phyloP scores from a whole-genome alignment of 2,113 vertebrate species.

The Platysteira castanea region DNA sequence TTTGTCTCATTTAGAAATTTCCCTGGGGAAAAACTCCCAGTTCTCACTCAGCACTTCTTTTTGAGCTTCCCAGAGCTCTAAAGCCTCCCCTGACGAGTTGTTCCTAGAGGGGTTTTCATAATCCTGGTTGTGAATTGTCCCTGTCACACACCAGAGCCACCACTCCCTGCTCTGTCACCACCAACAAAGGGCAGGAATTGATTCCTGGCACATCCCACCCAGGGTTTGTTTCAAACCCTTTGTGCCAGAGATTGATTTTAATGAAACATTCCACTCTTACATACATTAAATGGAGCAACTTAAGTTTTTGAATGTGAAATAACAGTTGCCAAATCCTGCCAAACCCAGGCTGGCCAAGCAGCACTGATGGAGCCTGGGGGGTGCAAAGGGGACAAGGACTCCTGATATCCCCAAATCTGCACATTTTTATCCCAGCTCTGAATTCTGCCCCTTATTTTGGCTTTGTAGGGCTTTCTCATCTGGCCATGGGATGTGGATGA shows the following conservation, averaged over 20 bases:
- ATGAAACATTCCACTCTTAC: neutral
- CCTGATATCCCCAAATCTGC: neutral
- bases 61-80: neutral
- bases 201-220: neutral
- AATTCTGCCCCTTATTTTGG: neutral
- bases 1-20: constrained; percentile 21
- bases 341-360: neutral
- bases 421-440: neutral
- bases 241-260: neutral
- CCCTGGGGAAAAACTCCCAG: neutral
- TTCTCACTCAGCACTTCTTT: neutral
- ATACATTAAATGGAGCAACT: neutral
- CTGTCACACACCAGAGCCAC: neutral
- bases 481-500: neutral
- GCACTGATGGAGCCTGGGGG: neutral
- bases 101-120: neutral
- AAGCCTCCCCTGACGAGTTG: neutral
- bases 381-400: neutral
- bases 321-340: neutral
- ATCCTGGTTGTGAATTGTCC: neutral
- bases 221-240: neutral
- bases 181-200: neutral
- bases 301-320: neutral
- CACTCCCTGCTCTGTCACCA: neutral
- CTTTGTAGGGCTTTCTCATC: neutral